phyloP scores from a whole-genome alignment of 92 coral and sea anemone genomes.

The Galaxea fascicularis region DNA sequence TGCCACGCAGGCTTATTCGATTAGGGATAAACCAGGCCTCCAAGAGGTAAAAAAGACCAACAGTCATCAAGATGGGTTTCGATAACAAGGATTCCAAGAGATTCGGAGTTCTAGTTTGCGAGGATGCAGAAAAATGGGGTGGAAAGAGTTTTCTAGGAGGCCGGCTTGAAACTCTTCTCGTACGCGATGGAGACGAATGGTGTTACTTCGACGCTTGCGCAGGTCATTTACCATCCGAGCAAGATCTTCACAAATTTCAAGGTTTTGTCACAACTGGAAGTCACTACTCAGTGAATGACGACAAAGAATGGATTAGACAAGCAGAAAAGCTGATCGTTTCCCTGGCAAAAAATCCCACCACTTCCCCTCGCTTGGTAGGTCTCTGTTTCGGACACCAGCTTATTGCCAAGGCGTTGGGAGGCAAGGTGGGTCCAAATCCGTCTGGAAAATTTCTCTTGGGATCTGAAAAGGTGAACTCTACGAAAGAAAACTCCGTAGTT shows the following conservation, averaged over 20 bases:
- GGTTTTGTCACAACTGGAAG: slow-evolving; percentile 84
- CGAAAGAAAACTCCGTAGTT: slow-evolving; percentile 41
- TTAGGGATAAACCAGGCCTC: too few relatives aligned
- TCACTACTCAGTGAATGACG: slow-evolving; percentile 74
- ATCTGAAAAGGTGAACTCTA: slow-evolving; percentile 63
- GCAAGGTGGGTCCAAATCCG: slow-evolving; percentile 79
- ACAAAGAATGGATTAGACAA: slow-evolving; percentile 70
- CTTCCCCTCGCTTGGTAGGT: slow-evolving; percentile 74
- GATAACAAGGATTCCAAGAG: slow-evolving; percentile 28
- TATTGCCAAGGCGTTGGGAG: slow-evolving; percentile 86
- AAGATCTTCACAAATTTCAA: slow-evolving; percentile 68
- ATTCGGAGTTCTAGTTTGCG: slow-evolving; percentile 81
- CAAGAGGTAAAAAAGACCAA: too few relatives aligned
- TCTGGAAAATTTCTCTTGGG: slow-evolving; percentile 73
- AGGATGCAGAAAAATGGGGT: slow-evolving; percentile 88
- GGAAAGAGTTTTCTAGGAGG: slow-evolving; percentile 51
- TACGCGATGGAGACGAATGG: slow-evolving; percentile 65
- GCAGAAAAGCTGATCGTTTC: slow-evolving; percentile 59
- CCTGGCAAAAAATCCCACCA: slow-evolving; percentile 47
- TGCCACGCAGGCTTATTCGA: too few relatives aligned
- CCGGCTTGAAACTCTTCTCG: slow-evolving; percentile 44
- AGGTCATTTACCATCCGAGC: slow-evolving; percentile 70
- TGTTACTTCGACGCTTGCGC: slow-evolving; percentile 59
- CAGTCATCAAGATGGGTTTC: neutral
- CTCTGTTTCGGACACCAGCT: slow-evolving; percentile 92